Evolutionary conservation across 1,140 invertebrate genomes (phyloP).

Genomic region (Panonychus citri): DNA sequence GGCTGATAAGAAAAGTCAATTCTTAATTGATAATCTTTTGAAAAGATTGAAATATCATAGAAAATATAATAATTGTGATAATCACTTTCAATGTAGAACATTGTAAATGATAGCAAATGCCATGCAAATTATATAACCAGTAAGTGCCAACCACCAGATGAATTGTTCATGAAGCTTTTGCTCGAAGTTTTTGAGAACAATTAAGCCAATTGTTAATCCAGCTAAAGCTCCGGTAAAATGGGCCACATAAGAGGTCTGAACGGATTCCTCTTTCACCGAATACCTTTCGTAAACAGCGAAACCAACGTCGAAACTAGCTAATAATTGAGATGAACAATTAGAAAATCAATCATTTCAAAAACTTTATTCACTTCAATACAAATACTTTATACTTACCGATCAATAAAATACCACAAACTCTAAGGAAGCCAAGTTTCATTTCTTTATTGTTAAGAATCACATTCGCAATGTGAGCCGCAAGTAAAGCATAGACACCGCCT

Average conservation of each 20-base stretch:
- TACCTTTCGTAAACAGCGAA: not conserved
- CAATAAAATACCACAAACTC: slow-evolving; percentile 42
- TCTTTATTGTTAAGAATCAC: slow-evolving; percentile 66
- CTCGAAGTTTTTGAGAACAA: slow-evolving; percentile 64
- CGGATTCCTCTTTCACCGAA: not conserved
- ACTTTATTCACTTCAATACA: slow-evolving; percentile 60
- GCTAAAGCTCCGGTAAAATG: slow-evolving; percentile 65
- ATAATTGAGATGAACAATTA: not conserved
- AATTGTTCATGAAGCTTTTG: slow-evolving; percentile 56
- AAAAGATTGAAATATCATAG: no score
- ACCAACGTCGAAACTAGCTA: slow-evolving; percentile 3
- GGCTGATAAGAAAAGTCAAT: no score
- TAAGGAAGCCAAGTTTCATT: slow-evolving; percentile 55
- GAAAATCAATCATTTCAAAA: slow-evolving; percentile 19
- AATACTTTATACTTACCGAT: slow-evolving; percentile 40
- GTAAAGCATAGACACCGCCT: slow-evolving; percentile 81
- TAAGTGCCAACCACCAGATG: slow-evolving; percentile 61
- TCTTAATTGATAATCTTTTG: no score
- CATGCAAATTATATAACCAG: slow-evolving; percentile 73
- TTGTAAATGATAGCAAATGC: slow-evolving; percentile 82
- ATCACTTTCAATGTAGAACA: no score
- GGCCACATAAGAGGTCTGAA: slow-evolving; percentile 52
- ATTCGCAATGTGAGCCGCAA: slow-evolving; percentile 80
- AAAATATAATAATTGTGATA: no score
- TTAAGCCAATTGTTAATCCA: slow-evolving; percentile 72